Conservation (phyloP, 2,797 vertebrate species). For the Caiman crocodilus region DNA sequence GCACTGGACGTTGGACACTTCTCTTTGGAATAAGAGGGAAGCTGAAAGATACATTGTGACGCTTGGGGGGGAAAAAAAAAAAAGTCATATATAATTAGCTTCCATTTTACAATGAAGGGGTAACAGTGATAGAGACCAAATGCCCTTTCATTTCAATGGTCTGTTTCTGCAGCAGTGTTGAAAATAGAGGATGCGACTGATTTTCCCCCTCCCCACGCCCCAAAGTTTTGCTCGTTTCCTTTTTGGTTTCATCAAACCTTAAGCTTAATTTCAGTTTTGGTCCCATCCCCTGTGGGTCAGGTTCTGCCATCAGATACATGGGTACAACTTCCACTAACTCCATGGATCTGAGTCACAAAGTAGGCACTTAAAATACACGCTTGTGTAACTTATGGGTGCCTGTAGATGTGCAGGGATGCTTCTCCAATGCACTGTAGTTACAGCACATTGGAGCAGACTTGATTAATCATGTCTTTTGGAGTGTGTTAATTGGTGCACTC, state of each 20-base stretch:
- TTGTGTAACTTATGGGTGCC: too few relatives aligned
- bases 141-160: not conserved
- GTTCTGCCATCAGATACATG: not conserved
- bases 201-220: accelerated
- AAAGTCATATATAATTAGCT: not conserved
- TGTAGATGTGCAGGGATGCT: too few relatives aligned
- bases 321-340: not conserved
- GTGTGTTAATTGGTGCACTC: too few relatives aligned
- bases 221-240: too few relatives aligned
- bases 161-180: not conserved
- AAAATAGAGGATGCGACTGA: not conserved
- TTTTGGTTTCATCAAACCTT: not conserved
- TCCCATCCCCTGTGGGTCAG: not conserved
- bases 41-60: not conserved
- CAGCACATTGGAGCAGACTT: too few relatives aligned
- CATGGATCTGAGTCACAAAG: too few relatives aligned
- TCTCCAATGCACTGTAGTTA: too few relatives aligned
- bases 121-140: not conserved
- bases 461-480: too few relatives aligned
- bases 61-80: too few relatives aligned
- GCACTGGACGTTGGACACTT: not conserved
- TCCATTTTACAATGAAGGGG: not conserved
- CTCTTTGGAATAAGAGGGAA: not conserved
- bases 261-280: not conserved
- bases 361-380: too few relatives aligned